Conservation (phyloP, 2,888 invertebrate species). For the Abrostola triplasia region DNA sequence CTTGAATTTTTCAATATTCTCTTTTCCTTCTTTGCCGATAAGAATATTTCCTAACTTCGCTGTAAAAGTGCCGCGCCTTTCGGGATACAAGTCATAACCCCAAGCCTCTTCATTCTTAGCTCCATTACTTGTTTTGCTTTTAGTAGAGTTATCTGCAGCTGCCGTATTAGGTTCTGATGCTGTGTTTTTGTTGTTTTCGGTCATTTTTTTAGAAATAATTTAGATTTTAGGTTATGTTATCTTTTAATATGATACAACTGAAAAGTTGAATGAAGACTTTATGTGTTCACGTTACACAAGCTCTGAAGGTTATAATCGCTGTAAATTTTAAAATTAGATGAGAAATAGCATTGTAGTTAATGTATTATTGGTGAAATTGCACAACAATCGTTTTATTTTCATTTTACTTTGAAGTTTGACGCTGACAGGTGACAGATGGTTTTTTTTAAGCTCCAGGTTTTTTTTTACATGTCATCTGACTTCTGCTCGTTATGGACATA, state of each 20-base stretch:
- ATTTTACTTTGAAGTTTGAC: slow-evolving; percentile 1
- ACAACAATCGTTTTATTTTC: slow-evolving; percentile 4
- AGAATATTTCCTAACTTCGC: slow-evolving; percentile 87
- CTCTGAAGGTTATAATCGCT: background rate
- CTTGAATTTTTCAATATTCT: slow-evolving; percentile 91
- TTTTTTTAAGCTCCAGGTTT: too few relatives aligned
- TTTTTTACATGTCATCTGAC: background rate
- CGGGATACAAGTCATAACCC: slow-evolving; percentile 95
- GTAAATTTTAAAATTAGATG: background rate
- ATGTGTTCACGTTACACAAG: background rate
- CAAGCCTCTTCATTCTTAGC: slow-evolving; percentile 81
- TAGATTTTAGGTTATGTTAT: slow-evolving; percentile 42
- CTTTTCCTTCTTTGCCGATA: slow-evolving; percentile 90
- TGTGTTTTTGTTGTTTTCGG: slow-evolving; percentile 52
- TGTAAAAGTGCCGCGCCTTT: slow-evolving; percentile 90
- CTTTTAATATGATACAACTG: background rate
- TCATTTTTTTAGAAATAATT: slow-evolving; percentile 53
- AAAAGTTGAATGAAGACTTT: slow-evolving; percentile 29
- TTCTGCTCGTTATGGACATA: too few relatives aligned
- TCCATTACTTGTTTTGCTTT: slow-evolving; percentile 34
- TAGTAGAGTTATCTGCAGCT: slow-evolving; percentile 38
- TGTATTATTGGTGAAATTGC: background rate
- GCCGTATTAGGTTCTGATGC: slow-evolving; percentile 31
- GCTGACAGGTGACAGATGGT: background rate
- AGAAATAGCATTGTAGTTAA: background rate